Evolutionary conservation across 2,888 invertebrate species (phyloP), one percentile per base, ranked within the genome.

Genomic region (Junonia oenone): DNA sequence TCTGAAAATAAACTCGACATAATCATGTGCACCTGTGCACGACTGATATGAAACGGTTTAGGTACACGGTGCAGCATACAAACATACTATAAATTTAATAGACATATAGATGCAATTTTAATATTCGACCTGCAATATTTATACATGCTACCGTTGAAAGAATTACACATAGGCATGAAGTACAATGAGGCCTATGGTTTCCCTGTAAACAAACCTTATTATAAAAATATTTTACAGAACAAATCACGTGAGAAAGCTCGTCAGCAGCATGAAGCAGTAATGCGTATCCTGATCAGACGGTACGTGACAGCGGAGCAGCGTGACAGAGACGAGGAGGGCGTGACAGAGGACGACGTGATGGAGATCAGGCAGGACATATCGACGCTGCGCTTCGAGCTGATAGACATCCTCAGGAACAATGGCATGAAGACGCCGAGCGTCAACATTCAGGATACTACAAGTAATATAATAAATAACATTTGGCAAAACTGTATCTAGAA

Each of bases 281-380:
- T 98, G 95, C 92, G 95, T 62, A 92, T 97, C 49, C 84, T 99
- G 59, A 95, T 99, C 19, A 93, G 97, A 51, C 93, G 99, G 33
- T 99, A 98, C 89, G 95, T 99, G 13, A 97, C 96, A 0, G 94
- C 95, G 0, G 97, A 97, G 76, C 97, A 97, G 78, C 88, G 95
- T 43, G 97, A 96, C 63, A 92, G 97, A 48, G 98, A 98, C 76
- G 97, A 97, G 52, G 96, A 94, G 59, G 97, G 97, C 6, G 96
- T 99, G 19, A 98, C 97, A 0, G 99, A 99, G 76, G 99, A 99
- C 82, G 99, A 99, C 81, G 96, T 99, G 63, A 98, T 98, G 93
- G 99, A 99, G 90, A 97, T 99, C 71, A 93, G 99, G 68, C 98
- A 99, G 75, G 99, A 99, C 76, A 98, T 99, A 62, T 98, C 97